Evolutionary conservation across 2,113 vertebrate genomes (phyloP).

Genomic region (Heterotilapia buettikoferi): DNA sequence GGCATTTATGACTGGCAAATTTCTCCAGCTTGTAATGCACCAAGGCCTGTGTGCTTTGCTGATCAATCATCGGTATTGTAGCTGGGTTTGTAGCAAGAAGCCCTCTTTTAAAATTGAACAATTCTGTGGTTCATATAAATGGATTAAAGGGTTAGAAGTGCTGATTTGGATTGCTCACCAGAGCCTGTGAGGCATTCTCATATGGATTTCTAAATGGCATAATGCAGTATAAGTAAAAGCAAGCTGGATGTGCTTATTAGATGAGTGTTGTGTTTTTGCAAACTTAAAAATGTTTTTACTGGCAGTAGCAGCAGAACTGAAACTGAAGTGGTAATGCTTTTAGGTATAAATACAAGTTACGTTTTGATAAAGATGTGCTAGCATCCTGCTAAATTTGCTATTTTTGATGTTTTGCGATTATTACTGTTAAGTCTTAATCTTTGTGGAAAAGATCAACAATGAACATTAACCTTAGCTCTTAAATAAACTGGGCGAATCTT

Average conservation of each 20-base stretch:
- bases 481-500: neutral
- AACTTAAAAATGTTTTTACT: neutral
- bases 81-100: neutral
- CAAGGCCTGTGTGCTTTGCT: neutral
- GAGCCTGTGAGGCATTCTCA: slow-evolving; percentile 39
- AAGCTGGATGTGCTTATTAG: neutral
- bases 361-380: neutral
- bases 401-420: neutral
- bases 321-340: neutral
- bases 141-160: slow-evolving; percentile 50
- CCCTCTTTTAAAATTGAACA: slow-evolving; percentile 13
- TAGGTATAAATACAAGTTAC: neutral
- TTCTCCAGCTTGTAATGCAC: neutral
- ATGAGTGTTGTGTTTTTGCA: neutral
- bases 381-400: neutral
- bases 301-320: neutral
- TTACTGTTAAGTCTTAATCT: neutral
- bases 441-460: neutral
- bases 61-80: slow-evolving; percentile 16
- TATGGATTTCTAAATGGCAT: slow-evolving; percentile 26
- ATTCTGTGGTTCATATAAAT: slow-evolving; percentile 47
- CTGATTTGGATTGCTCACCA: slow-evolving; percentile 41
- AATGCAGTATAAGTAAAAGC: slow-evolving; percentile 32
- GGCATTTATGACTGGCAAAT: slow-evolving; percentile 8
- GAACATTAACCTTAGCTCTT: neutral